A percentile compares a stretch with the other conserved stretches of the same genome.
These are phyloP conservation scores for Catonia carolina DNA, from an alignment of 2,888 invertebrate species.

Conservation along the genomic window DNA sequence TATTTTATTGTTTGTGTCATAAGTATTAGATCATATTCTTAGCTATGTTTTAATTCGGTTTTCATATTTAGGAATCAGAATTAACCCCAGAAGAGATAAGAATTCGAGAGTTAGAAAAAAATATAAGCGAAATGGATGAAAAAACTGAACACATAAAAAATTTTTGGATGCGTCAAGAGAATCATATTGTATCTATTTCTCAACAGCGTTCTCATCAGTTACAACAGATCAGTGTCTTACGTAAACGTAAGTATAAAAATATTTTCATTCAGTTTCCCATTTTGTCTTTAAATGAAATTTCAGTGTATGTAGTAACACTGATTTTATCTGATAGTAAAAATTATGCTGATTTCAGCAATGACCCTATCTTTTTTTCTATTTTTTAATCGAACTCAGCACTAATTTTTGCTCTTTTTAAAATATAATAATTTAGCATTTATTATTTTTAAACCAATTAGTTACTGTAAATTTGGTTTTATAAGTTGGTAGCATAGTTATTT, in stretches of 20 bases:
- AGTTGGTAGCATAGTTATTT: too few species aligned
- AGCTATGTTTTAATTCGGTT: too few species aligned
- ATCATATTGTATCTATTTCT: conserved; percentile 60
- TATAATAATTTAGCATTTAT: too few species aligned
- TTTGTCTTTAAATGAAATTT: background rate
- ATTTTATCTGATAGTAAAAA: too few species aligned
- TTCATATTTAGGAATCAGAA: conserved; percentile 38
- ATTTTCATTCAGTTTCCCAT: background rate
- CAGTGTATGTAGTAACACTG: background rate
- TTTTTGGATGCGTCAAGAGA: conserved; percentile 71
- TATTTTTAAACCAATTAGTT: too few species aligned
- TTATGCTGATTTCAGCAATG: too few species aligned
- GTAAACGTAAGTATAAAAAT: conserved; percentile 58
- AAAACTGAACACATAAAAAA: conserved; percentile 60
- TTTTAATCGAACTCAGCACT: too few species aligned
- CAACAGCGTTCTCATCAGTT: conserved; percentile 61
- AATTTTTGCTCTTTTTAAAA: too few species aligned
- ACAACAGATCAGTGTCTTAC: conserved; percentile 60
- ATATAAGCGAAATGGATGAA: conserved; percentile 53
- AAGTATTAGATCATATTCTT: too few species aligned
- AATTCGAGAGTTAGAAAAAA: conserved; percentile 58
- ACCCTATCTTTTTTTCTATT: background rate
- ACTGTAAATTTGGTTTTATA: too few species aligned
- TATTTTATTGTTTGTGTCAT: too few species aligned
- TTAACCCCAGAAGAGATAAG: conserved; percentile 53